Evolutionary conservation across 2,113 vertebrate species (phyloP), one percentile per base, ranked within the genome.

Genomic region (Planiliza haematocheilus): DNA sequence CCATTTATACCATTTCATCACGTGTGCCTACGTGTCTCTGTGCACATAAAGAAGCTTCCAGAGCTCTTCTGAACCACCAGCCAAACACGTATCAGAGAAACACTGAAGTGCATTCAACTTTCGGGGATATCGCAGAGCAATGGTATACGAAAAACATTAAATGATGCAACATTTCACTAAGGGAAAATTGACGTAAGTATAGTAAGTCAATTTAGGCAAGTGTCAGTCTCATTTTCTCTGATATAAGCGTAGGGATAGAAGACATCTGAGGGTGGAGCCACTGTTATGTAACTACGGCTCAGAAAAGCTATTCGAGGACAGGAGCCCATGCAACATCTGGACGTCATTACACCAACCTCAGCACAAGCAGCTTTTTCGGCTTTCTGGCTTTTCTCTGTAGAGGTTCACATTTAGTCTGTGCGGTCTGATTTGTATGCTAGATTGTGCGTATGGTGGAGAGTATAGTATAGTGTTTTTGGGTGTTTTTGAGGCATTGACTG

Each of bases 291-390:
- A 66, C 34, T 59, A 16, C 8, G 57, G 39, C 14, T 34, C 59
- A 17, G 2, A 49, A 52, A 45, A 69, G 34, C 46, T 76, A 58
- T 81, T 74, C 61, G 41, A 69, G 61, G 60, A 79, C 4, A 46
- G 37, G 10, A 80, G 58, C 20, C 20, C n/a, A 41, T 70, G 74
- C 68, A 85, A 60, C 76, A 81, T 78, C 55, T 84, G 70, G 58
- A 20, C 3, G 1, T 76, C 38, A 56, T 57, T 65, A 24, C 52
- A 51, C 10, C 36, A 49, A 21, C 48, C 41, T 66, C 61, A 82
- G 56, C 42, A 51, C 6, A 18, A 52, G 38, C 11, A 6, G 18
- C 3, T 18, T 37, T 38, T 64, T 41, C n/a, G 53, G 43, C 14
- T 38, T 49, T 30, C 6, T 34, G 20, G 37, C 4, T 57, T 46